phyloP scores from a whole-genome alignment of 1,140 invertebrate species.

The Hypothenemus hampei region DNA sequence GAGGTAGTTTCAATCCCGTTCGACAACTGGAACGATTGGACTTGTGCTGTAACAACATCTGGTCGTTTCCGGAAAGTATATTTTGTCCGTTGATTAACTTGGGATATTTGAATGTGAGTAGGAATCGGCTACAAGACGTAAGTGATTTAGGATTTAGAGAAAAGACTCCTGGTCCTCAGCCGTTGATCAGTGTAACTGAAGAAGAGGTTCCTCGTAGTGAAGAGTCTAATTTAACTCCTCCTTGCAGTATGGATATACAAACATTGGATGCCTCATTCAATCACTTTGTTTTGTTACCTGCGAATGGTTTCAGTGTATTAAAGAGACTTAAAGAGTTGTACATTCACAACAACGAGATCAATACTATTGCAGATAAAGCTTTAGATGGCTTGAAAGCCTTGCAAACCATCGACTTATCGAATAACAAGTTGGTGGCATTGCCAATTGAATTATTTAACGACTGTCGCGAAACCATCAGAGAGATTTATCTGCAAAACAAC shows the following conservation, averaged over 20 bases:
- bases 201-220: conserved; percentile 44
- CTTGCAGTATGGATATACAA: conserved; percentile 74
- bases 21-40: conserved; percentile 75
- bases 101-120: conserved; percentile 72
- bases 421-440: conserved; percentile 81
- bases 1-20: conserved; percentile 65
- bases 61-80: conserved; percentile 76
- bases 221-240: conserved; percentile 45
- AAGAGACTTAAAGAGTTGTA: conserved; percentile 69
- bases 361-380: conserved; percentile 76
- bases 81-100: conserved; percentile 78
- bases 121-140: conserved; percentile 79
- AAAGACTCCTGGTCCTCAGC: conserved; percentile 52
- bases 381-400: conserved; percentile 71
- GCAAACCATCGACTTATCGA: conserved; percentile 76
- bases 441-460: conserved; percentile 80
- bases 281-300: conserved; percentile 74
- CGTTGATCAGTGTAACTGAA: conserved; percentile 57
- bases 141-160: conserved; percentile 72
- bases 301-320: conserved; percentile 71
- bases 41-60: conserved; percentile 82
- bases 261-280: conserved; percentile 79
- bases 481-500: conserved; percentile 84
- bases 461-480: conserved; percentile 69
- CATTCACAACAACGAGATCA: conserved; percentile 79